Evolutionary conservation across 2,888 invertebrate genomes (phyloP).

Genomic region (Strigamia maritima): DNA sequence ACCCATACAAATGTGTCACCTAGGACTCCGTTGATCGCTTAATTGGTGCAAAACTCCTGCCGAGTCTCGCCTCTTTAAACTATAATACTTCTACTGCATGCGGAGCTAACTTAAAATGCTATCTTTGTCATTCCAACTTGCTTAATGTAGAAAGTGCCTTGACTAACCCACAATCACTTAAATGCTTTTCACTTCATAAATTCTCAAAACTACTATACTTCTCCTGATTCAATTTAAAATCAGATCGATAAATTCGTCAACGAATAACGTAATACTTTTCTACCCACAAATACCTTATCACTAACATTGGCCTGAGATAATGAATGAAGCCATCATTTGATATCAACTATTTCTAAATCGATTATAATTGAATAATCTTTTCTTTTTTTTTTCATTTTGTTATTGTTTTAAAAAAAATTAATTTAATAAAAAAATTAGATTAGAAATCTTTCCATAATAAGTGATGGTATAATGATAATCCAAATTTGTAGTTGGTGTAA

Average conservation of each 20-base stretch:
- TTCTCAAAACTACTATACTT: too few relatives aligned
- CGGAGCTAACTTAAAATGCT: neutral
- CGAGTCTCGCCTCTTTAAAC: neutral
- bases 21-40: neutral
- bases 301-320: too few relatives aligned
- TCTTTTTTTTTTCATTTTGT: too few relatives aligned
- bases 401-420: too few relatives aligned
- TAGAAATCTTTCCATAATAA: neutral
- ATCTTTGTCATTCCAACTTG: neutral
- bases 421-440: neutral
- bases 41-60: neutral
- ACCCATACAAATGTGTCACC: neutral
- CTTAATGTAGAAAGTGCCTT: neutral
- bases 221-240: too few relatives aligned
- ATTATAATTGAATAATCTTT: too few relatives aligned
- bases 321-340: too few relatives aligned
- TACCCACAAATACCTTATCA: too few relatives aligned
- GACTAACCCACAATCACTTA: neutral
- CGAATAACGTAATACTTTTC: too few relatives aligned
- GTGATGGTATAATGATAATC: neutral
- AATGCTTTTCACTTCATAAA: too few relatives aligned
- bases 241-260: too few relatives aligned
- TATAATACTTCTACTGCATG: neutral
- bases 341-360: too few relatives aligned
- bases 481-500: neutral